A percentile compares a stretch with the other conserved stretches of the same genome.
Evolutionary conservation across 2,888 invertebrate genomes (phyloP).

Genomic region (Pogonocherus hispidulus): DNA sequence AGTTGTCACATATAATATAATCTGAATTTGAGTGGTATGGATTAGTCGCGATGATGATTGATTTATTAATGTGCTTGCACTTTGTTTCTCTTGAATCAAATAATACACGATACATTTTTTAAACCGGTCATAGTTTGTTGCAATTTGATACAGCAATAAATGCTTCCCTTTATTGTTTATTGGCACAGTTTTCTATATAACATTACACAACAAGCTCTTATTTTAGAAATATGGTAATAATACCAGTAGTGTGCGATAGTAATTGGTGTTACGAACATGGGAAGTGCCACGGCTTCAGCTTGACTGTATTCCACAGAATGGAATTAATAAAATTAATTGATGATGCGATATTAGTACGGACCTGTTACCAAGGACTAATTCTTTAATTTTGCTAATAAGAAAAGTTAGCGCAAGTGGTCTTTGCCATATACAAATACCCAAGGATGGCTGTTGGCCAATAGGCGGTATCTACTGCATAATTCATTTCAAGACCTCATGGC

Average conservation of each 20-base stretch:
- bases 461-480: background rate
- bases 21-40: too few species aligned
- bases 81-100: too few species aligned
- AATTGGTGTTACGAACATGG: background rate
- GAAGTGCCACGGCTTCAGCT: background rate
- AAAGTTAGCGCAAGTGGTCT: background rate
- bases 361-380: conserved; percentile 3
- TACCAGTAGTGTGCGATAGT: too few species aligned
- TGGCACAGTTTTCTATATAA: background rate
- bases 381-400: too few species aligned
- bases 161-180: background rate
- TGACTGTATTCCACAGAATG: background rate
- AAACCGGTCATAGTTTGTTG: too few species aligned
- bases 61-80: too few species aligned
- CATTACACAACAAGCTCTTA: background rate
- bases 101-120: too few species aligned
- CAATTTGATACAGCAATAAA: background rate
- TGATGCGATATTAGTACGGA: background rate
- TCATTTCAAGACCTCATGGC: background rate
- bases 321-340: background rate
- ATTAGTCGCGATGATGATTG: too few species aligned
- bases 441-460: background rate
- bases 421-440: background rate
- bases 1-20: too few species aligned
- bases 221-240: background rate